Base-by-base conservation (phyloP, 2,797 vertebrate species). In the Calcarius lapponicus region DNA sequence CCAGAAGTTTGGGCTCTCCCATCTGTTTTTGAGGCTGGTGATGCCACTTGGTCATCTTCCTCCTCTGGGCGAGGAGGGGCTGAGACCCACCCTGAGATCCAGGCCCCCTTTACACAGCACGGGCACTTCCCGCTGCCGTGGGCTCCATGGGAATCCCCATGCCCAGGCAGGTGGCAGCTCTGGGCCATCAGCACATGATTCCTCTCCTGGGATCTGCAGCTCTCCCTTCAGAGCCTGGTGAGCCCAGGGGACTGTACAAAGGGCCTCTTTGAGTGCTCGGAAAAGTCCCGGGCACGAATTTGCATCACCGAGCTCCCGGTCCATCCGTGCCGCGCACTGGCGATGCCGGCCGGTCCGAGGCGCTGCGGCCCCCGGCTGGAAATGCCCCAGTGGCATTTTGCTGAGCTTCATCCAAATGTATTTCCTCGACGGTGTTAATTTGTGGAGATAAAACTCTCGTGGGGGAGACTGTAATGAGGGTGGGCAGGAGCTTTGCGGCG, bases 281-380 rank as follows among this genome's bases (percentile, higher is more conserved):
- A 57, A 67, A 96, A 86, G 79, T 53, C 75, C 90, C 11, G 1
- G 50, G 7, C 4, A 0, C 21, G 47, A 86, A 76, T 89, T 87
- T 85, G 79, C 81, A 90, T 87, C 3, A 0, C 74, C 45, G 36
- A 85, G 66, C 1, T 7, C 28, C 71, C 53, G 1, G 0, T 58
- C 78, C 3, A 3, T 50, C 84, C 22, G 25, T 11, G 2, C 25
- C 1, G 0, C 45, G 42, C 6, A 0, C 21, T 51, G 28, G 73
- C 22, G 47, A 21, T 9, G 7, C 62, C 0, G 4, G 47, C 12
- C 1, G 0, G 3, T 16, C 11, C 1, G 1, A 65, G 58, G 32
- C 4, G 1, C 17, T 28, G 51, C 1, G 1, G 22, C 8, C 21
- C 17, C 38, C 3, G 40, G 17, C 18, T 43, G 67, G 38, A 50